Evolutionary conservation across 2,113 vertebrate species (phyloP).

Genomic region (Salvelinus sp.): DNA sequence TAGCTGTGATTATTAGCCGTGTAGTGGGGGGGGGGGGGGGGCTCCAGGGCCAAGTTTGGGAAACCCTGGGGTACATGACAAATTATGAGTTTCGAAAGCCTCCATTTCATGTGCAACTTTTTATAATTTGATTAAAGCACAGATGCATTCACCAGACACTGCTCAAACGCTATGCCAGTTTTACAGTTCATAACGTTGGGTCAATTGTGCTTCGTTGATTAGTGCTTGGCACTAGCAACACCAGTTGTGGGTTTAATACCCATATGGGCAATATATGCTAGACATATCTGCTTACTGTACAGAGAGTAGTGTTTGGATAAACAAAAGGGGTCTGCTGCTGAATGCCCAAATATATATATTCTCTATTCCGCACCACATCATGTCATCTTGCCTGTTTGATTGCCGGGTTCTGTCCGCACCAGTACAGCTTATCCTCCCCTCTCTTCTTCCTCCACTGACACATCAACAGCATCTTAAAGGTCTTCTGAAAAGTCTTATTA

Average conservation of each 20-base stretch:
- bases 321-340: neutral
- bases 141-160: neutral
- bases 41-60: too few relatives aligned
- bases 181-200: neutral
- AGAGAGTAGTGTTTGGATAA: too few relatives aligned
- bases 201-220: neutral
- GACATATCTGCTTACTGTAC: too few relatives aligned
- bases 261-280: neutral
- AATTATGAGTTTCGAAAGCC: constrained; percentile 3
- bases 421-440: constrained; percentile 85
- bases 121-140: neutral
- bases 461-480: constrained; percentile 93
- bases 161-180: neutral
- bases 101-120: neutral
- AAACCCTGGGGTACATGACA: too few relatives aligned
- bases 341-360: neutral
- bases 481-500: constrained; percentile 98
- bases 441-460: constrained; percentile 89
- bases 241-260: neutral
- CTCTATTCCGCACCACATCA: constrained; percentile 18
- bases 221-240: neutral
- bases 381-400: constrained; percentile 59
- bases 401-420: constrained; percentile 83
- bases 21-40: too few relatives aligned
- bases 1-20: neutral